Percentiles rank a stretch among this genome's conserved stretches.
Evolutionary conservation across 2,797 vertebrate species (phyloP).

Genomic region (Podarcis lilfordi): DNA sequence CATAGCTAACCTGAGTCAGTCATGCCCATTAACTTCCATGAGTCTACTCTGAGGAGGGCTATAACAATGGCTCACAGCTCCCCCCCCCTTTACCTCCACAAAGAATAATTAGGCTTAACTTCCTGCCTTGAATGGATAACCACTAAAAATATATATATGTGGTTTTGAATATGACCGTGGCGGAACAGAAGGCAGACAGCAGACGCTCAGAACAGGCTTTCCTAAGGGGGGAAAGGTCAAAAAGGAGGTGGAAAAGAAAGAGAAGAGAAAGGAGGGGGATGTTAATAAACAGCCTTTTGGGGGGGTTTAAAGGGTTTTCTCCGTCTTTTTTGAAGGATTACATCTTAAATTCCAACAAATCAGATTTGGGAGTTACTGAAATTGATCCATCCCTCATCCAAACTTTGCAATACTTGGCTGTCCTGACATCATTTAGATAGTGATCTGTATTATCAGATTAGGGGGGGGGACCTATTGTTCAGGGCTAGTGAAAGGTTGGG

Average conservation of each 20-base stretch:
- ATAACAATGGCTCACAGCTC: no score
- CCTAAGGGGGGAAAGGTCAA: constrained; percentile 73
- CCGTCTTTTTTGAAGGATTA: constrained; percentile 77
- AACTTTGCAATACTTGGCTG: constrained; percentile 85
- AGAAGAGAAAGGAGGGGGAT: constrained; percentile 56
- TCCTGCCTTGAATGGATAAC: neutral
- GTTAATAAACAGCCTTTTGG: constrained; percentile 80
- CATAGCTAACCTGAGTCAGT: no score
- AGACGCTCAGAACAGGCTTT: constrained; percentile 60
- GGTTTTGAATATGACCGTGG: neutral
- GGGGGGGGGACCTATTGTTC: constrained; percentile 75
- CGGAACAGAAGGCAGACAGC: neutral
- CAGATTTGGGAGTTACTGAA: constrained; percentile 87
- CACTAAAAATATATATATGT: no score
- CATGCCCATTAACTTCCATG: no score
- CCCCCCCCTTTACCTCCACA: neutral
- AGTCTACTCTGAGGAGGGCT: no score
- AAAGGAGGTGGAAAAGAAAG: constrained; percentile 47
- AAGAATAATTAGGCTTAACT: neutral
- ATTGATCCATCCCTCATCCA: constrained; percentile 86
- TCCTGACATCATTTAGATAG: constrained; percentile 84
- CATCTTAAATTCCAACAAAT: constrained; percentile 88
- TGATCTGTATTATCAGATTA: constrained; percentile 86
- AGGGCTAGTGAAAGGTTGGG: constrained; percentile 78
- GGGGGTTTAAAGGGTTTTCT: constrained; percentile 75